These are phyloP conservation scores for Trematocara variabile DNA, from an alignment of 2,113 vertebrate species.

Conservation along the genomic window DNA sequence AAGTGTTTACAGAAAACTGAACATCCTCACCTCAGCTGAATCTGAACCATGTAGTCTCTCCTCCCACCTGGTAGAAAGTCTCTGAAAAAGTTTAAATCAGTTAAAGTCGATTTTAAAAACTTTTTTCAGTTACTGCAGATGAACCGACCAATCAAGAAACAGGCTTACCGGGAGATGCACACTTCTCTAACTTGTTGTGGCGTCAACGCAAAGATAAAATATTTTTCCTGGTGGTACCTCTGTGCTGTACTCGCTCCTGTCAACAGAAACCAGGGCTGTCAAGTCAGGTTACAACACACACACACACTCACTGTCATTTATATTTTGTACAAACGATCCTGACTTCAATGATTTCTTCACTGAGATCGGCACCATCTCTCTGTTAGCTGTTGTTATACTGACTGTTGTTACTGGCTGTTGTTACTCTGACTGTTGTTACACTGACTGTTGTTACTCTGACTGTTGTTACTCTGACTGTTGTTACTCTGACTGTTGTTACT, in stretches of 20 bases:
- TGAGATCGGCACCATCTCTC: neutral
- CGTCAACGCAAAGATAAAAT: constrained; percentile 96
- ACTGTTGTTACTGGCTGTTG: neutral
- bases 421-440: rapidly evolving
- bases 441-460: rapidly evolving
- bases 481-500: rapidly evolving
- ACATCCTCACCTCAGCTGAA: constrained; percentile 85
- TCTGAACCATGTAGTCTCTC: constrained; percentile 95
- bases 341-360: neutral
- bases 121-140: neutral
- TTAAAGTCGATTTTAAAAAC: rapidly evolving
- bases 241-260: constrained; percentile 87
- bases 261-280: neutral
- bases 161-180: constrained; percentile 91
- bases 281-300: neutral
- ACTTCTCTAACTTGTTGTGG: constrained; percentile 98
- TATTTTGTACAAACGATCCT: neutral
- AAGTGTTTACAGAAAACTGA: neutral
- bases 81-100: constrained; percentile 65
- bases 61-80: constrained; percentile 93
- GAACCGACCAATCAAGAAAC: neutral
- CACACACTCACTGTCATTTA: neutral
- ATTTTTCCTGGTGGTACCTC: constrained; percentile 94
- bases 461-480: neutral
- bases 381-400: rapidly evolving